Percentiles rank a stretch among this genome's conserved stretches.
These are phyloP conservation scores for Parotia lawesii DNA, from an alignment of 2,113 vertebrate genomes.

Conservation along the genomic window DNA sequence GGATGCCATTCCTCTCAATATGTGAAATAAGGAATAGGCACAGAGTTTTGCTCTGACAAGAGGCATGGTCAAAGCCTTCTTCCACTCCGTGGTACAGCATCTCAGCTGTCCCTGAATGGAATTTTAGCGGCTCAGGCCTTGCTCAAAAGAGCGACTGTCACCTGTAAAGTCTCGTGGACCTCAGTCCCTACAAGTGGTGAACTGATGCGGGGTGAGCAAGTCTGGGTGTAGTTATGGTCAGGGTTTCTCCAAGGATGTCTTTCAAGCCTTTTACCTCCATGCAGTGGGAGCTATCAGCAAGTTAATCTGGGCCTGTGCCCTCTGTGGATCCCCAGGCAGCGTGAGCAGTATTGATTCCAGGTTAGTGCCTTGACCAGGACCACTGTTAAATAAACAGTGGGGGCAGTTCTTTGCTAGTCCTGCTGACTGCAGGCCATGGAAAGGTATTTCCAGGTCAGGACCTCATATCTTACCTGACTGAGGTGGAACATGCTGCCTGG, in stretches of 20 bases:
- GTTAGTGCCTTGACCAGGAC: neutral
- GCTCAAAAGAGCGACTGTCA: neutral
- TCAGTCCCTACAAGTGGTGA: neutral
- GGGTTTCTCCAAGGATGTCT: neutral
- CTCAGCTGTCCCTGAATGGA: neutral
- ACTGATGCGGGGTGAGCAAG: neutral
- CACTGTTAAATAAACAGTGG: fast-evolving
- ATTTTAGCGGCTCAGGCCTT: neutral
- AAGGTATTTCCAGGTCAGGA: neutral
- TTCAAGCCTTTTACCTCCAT: neutral
- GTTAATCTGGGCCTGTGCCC: neutral
- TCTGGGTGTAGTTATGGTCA: neutral
- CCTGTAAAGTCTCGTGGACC: neutral
- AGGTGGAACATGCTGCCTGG: neutral
- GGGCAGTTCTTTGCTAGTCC: neutral
- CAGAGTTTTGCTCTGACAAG: neutral
- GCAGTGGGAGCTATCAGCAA: neutral
- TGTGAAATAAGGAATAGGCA: neutral
- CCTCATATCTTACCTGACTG: neutral
- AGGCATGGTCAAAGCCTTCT: neutral
- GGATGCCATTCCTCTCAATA: neutral
- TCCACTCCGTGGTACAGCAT: neutral
- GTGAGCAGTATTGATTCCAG: neutral
- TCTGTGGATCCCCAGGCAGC: neutral
- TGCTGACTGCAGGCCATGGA: neutral